Percentiles rank a stretch among this genome's conserved stretches.
phyloP scores from a whole-genome alignment of 2,113 vertebrate species.

The Ifrita kowaldi region DNA sequence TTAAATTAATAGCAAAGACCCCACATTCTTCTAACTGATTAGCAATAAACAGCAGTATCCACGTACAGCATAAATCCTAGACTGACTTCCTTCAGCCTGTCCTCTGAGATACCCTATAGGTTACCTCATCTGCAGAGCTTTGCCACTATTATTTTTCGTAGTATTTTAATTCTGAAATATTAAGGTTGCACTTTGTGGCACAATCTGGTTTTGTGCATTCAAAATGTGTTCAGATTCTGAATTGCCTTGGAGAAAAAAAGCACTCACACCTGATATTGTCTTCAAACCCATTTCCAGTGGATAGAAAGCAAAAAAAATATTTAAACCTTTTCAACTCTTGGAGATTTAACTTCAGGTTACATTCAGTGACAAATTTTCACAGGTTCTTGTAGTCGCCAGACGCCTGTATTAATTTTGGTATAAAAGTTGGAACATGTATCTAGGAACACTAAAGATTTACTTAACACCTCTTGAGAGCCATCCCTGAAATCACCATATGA shows the following conservation, averaged over 20 bases:
- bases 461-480: neutral
- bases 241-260: neutral
- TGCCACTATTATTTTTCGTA: neutral
- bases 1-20: neutral
- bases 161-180: neutral
- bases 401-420: neutral
- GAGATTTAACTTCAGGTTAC: neutral
- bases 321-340: neutral
- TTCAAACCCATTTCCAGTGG: neutral
- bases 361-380: neutral
- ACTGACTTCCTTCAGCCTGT: neutral
- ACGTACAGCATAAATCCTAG: neutral
- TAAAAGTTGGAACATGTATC: neutral
- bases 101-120: neutral
- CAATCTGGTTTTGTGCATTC: neutral
- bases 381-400: neutral
- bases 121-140: neutral
- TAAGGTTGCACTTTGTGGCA: neutral
- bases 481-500: neutral
- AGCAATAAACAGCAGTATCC: neutral
- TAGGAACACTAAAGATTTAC: neutral
- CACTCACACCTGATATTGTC: neutral
- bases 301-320: neutral
- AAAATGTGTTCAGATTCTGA: neutral
- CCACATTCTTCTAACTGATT: neutral